phyloP scores from a whole-genome alignment of 2,888 invertebrate genomes.

The Drosophila helvetica region DNA sequence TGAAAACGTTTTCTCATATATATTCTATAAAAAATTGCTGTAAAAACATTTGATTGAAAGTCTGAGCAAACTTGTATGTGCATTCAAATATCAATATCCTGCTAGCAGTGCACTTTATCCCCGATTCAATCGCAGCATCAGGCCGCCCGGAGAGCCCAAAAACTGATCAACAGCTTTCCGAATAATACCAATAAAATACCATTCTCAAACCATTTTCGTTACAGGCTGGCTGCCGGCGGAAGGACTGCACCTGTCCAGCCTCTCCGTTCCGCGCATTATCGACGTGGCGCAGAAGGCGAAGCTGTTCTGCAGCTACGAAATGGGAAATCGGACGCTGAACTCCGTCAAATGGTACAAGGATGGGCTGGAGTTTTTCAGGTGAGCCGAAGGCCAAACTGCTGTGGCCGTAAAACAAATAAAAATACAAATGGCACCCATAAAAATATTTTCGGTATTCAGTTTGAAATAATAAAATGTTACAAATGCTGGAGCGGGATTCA shows the following conservation, averaged over 20 bases:
- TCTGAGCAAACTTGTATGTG: neutral
- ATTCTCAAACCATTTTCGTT: constrained; percentile 4
- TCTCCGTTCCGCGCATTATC: constrained; percentile 84
- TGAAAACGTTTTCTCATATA: neutral
- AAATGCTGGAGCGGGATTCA: constrained; percentile 21
- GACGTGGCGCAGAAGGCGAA: constrained; percentile 83
- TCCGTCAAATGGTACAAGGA: constrained; percentile 84
- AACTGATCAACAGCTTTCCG: constrained; percentile 25
- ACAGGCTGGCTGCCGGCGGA: constrained; percentile 68
- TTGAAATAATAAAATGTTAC: constrained; percentile 67
- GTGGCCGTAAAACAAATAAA: constrained; percentile 55
- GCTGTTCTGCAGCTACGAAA: constrained; percentile 84
- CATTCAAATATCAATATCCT: neutral
- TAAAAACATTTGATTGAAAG: no score
- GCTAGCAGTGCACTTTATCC: neutral
- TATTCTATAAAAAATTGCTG: neutral
- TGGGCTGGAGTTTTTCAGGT: constrained; percentile 84
- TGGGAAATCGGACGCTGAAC: constrained; percentile 83
- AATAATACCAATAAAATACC: constrained; percentile 18
- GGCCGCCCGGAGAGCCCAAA: constrained; percentile 4
- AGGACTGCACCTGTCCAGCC: constrained; percentile 82
- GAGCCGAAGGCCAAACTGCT: constrained; percentile 36
- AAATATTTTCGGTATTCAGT: constrained; percentile 64
- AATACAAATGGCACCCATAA: constrained; percentile 59
- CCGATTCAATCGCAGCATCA: constrained; percentile 16